Conservation (phyloP, 2,888 invertebrate genomes). For the Cataglyphis livida region DNA sequence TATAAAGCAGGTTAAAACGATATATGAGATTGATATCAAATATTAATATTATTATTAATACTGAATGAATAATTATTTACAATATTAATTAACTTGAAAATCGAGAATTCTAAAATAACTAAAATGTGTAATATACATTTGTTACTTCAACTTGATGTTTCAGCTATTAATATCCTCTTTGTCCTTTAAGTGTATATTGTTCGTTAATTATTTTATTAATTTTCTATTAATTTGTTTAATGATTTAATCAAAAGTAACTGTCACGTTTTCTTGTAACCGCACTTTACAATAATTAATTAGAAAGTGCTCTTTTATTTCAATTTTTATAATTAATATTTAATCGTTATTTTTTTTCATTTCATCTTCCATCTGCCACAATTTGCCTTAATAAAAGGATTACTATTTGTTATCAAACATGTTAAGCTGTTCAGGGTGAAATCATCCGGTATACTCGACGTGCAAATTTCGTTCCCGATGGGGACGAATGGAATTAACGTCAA, state of each 20-base stretch:
- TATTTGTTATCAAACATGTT: slow-evolving; percentile 27
- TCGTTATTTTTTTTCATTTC: neutral
- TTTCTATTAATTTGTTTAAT: neutral
- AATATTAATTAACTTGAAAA: slow-evolving; percentile 28
- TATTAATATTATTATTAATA: neutral
- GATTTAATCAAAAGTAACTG: neutral
- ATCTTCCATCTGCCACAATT: neutral
- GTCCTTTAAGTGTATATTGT: neutral
- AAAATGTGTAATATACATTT: neutral
- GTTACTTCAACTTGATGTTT: slow-evolving; percentile 6
- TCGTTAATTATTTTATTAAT: slow-evolving; percentile 5
- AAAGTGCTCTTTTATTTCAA: neutral
- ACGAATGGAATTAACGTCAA: slow-evolving; percentile 70
- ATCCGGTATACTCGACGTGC: slow-evolving; percentile 37
- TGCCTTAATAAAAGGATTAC: slow-evolving; percentile 15
- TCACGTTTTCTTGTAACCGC: neutral
- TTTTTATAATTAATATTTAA: slow-evolving; percentile 14
- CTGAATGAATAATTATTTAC: neutral
- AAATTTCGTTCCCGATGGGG: slow-evolving; percentile 49
- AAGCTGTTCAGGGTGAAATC: slow-evolving; percentile 44
- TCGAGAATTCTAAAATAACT: slow-evolving; percentile 1
- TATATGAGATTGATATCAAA: neutral
- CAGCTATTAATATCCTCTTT: neutral
- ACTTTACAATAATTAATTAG: neutral
- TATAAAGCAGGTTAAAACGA: neutral